phyloP scores from a whole-genome alignment of 2,888 invertebrate species.

The Netelia virgata region DNA sequence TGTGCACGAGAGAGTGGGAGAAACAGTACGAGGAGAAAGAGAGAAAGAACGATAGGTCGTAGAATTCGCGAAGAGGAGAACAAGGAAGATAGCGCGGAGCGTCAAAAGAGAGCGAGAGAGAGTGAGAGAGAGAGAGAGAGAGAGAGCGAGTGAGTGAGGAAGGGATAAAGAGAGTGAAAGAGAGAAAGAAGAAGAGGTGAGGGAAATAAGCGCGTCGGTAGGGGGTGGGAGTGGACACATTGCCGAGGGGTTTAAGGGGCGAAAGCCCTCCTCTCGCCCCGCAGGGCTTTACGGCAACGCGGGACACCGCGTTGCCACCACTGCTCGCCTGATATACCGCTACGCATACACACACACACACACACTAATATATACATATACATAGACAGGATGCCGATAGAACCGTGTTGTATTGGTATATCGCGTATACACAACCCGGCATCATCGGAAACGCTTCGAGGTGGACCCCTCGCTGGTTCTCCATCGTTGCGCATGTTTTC shows the following conservation, averaged over 20 bases:
- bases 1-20: constrained; percentile 73
- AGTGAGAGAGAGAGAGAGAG: constrained; percentile 60
- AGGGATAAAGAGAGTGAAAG: constrained; percentile 44
- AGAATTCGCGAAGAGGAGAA: constrained; percentile 69
- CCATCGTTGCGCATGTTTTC: constrained; percentile 37
- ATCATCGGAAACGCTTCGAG: background rate
- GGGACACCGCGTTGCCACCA: constrained; percentile 43
- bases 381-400: background rate
- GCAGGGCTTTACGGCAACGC: constrained; percentile 38
- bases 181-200: constrained; percentile 70
- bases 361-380: background rate
- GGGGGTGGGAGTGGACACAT: constrained; percentile 69
- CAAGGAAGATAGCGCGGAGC: constrained; percentile 84
- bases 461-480: constrained; percentile 68
- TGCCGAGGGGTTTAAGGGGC: constrained; percentile 71
- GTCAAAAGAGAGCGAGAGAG: constrained; percentile 76
- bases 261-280: constrained; percentile 68
- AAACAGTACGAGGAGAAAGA: constrained; percentile 67
- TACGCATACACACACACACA: background rate
- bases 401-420: background rate
- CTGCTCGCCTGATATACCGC: constrained; percentile 45
- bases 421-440: background rate
- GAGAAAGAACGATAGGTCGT: constrained; percentile 71
- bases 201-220: constrained; percentile 66
- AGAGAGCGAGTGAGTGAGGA: constrained; percentile 71